Evolutionary conservation across 2,113 vertebrate species (phyloP), one percentile per base, ranked within the genome.

Genomic region (Hystrix cristata): DNA sequence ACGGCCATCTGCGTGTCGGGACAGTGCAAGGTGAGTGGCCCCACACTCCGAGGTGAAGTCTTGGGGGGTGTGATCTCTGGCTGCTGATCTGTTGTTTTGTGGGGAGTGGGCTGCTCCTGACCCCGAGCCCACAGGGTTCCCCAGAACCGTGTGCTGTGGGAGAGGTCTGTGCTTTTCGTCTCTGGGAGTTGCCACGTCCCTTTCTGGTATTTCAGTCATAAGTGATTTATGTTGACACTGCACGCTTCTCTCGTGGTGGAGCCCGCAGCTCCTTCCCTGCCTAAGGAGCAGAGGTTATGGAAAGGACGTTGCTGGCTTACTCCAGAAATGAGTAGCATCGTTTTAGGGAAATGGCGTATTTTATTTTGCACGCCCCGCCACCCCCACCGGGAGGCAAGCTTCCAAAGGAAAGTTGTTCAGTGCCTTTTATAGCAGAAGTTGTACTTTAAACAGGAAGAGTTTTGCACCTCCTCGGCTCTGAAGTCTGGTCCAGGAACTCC

Each of bases 1-100:
- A 98, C 99, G 0, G 98, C 99, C 16, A 98, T 99, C 97, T 99
- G 99, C 4, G 99, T 99, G 97, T 98, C 98, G 0, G 99, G 99
- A 80, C 99, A 98, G 95, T 99, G 99, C 98, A 99, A 99, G 99
- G 99, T 99, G 99, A 95, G 99, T 60, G 46, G 51, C 18, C 5
- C 16, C 5, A 3, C 19, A 15, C 57, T 15, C n/a, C 19, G 15
- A 2, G 62, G 46, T 8, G 0, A 14, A 9, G 27, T 65, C 85
- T 72, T 8, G 0, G 6, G 3, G 43, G 38, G 1, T 23, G 38
- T 34, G n/a, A 0, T 21, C 25, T 15, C 2, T 29, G 55, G 7
- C 71, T 65, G 55, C 29, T 3, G 2, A 34, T 76, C 18, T 43
- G 1, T 29, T 43, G 11, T 46, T 18, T 46, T 31, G 8, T 59